Evolutionary conservation across 2,888 invertebrate genomes (phyloP).

Genomic region (Pristionchus exspectatus): DNA sequence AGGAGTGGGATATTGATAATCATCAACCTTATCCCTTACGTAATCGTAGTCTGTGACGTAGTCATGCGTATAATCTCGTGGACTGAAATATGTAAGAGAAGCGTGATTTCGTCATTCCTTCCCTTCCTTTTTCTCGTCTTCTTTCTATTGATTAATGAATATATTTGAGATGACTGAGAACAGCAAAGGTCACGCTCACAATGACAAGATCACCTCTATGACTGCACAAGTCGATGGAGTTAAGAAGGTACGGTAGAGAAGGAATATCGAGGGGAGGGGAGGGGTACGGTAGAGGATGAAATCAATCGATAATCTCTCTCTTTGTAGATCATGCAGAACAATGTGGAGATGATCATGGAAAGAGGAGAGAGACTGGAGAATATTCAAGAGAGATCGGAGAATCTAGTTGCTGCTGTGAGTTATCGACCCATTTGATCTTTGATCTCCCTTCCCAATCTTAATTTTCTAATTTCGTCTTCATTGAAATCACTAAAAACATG

Average conservation of each 20-base stretch:
- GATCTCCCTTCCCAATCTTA: not conserved
- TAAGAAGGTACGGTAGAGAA: constrained; percentile 39
- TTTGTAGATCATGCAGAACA: constrained; percentile 74
- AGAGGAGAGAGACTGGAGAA: constrained; percentile 75
- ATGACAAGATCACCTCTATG: constrained; percentile 37
- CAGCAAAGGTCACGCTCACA: constrained; percentile 14
- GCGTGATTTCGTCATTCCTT: not conserved
- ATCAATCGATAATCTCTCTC: not conserved
- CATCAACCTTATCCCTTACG: not conserved
- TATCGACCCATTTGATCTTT: not conserved
- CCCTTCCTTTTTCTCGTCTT: not conserved
- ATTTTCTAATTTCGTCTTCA: not conserved
- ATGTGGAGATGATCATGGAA: constrained; percentile 74
- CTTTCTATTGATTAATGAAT: not conserved
- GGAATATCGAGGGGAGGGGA: not conserved
- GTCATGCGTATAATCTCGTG: not conserved
- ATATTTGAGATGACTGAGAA: constrained; percentile 54
- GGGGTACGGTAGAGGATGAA: constrained; percentile 18
- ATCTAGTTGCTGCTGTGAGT: constrained; percentile 67
- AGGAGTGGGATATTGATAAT: not conserved
- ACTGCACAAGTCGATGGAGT: constrained; percentile 51
- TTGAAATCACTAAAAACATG: not conserved
- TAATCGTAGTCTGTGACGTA: not conserved
- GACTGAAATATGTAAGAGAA: not conserved
- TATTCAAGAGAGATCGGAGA: constrained; percentile 69